Evolutionary conservation across 35 echinoderm and acorn worm species (phyloP).

Genomic region (Lytechinus pictus): DNA sequence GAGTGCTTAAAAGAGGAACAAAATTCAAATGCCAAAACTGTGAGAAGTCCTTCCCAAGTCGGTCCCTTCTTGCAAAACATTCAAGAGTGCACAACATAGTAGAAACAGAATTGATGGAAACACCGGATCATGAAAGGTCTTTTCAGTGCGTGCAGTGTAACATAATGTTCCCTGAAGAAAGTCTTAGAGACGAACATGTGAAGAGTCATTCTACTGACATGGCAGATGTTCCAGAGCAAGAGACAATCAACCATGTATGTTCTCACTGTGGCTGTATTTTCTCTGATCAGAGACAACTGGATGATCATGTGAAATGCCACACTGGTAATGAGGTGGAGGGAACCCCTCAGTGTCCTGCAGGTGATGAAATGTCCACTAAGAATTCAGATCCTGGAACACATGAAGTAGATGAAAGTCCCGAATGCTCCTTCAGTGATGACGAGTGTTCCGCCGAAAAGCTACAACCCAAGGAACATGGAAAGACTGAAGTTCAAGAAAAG

Average conservation of each 20-base stretch:
- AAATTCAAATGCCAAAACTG: background rate
- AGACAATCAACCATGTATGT: background rate
- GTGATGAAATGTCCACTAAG: background rate
- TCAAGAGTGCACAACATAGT: background rate
- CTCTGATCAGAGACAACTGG: background rate
- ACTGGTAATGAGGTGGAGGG: background rate
- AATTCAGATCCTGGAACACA: too few species aligned
- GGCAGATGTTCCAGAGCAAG: background rate
- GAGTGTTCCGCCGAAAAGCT: background rate
- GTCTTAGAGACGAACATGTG: background rate
- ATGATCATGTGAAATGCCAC: background rate
- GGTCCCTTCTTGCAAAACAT: background rate
- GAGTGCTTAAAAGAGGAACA: background rate
- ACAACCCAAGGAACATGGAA: background rate
- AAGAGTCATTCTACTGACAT: background rate
- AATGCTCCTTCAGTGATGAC: background rate
- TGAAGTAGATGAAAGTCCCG: background rate
- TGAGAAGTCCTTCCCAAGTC: background rate
- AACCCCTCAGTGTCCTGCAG: background rate
- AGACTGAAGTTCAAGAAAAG: background rate
- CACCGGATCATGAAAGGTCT: background rate
- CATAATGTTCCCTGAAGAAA: background rate
- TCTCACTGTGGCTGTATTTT: background rate
- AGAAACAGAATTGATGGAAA: background rate
- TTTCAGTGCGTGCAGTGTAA: background rate